Conservation (phyloP, 2,797 vertebrate species). For the Lepus oiostolus region DNA sequence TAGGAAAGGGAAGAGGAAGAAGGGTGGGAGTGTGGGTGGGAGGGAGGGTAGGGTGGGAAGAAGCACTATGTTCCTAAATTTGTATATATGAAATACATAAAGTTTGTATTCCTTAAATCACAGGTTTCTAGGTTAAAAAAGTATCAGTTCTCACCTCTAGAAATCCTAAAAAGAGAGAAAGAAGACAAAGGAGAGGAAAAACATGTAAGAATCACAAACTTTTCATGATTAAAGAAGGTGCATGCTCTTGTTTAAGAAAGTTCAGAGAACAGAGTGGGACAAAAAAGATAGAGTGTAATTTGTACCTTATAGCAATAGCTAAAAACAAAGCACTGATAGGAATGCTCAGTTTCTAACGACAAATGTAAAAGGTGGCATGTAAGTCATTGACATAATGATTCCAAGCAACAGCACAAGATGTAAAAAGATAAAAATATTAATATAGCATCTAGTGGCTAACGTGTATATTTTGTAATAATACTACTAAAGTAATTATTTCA, state of each 20-base stretch:
- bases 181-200: background rate
- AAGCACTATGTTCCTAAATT: too few species aligned
- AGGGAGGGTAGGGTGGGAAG: too few species aligned
- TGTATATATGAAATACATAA: too few species aligned
- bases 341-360: background rate
- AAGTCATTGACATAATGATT: background rate
- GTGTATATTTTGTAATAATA: background rate
- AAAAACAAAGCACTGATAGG: background rate
- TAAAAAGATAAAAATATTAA: conserved; percentile 33
- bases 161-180: conserved; percentile 5
- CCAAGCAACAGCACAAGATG: background rate
- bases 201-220: background rate
- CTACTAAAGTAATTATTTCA: background rate
- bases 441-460: background rate
- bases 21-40: too few species aligned
- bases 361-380: background rate
- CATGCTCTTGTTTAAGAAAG: background rate
- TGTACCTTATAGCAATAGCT: background rate
- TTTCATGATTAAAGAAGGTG: background rate
- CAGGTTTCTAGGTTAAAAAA: background rate
- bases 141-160: background rate
- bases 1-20: too few species aligned
- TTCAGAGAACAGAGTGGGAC: background rate
- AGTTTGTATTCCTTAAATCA: too few species aligned
- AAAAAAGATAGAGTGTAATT: background rate